A percentile compares a stretch with the other conserved stretches of the same genome.
These are phyloP conservation scores for Leptopilina clavipes DNA, from an alignment of 1,140 invertebrate genomes.

Conservation along the genomic window DNA sequence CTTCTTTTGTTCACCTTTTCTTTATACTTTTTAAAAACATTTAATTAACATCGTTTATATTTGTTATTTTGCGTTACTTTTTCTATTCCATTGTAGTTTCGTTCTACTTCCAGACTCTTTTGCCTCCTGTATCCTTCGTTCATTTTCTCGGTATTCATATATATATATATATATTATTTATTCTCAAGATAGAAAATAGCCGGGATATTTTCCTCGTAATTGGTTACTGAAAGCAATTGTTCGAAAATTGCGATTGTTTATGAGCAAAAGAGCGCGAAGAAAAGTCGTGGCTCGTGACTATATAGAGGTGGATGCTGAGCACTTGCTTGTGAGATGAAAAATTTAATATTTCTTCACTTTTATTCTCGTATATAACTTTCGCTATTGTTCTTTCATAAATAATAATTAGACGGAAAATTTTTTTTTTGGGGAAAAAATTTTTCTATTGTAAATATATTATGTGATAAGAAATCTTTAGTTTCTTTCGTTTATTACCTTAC, in stretches of 20 bases:
- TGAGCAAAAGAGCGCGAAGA: constrained; percentile 18
- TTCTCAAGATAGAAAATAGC: constrained; percentile 16
- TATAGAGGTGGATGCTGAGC: neutral
- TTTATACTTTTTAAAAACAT: too few relatives aligned
- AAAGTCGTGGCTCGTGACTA: constrained; percentile 11
- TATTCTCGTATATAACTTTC: neutral
- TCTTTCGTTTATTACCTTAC: too few relatives aligned
- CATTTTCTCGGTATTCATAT: neutral
- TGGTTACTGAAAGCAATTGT: constrained; percentile 25
- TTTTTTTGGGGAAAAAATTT: neutral
- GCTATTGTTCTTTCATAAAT: neutral
- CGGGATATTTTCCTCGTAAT: constrained; percentile 9
- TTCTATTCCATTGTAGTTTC: neutral
- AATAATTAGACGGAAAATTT: neutral
- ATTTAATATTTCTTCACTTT: neutral
- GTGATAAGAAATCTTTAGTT: too few relatives aligned
- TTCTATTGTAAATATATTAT: too few relatives aligned
- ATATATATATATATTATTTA: too few relatives aligned
- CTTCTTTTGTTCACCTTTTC: too few relatives aligned
- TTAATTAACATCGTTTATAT: too few relatives aligned
- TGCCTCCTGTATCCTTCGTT: neutral
- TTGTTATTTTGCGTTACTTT: neutral
- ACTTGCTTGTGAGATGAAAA: neutral
- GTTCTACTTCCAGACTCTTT: neutral
- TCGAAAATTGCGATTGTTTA: constrained; percentile 23